These are phyloP conservation scores for Metridium senile DNA, from an alignment of 92 coral and sea anemone genomes.

Conservation along the genomic window DNA sequence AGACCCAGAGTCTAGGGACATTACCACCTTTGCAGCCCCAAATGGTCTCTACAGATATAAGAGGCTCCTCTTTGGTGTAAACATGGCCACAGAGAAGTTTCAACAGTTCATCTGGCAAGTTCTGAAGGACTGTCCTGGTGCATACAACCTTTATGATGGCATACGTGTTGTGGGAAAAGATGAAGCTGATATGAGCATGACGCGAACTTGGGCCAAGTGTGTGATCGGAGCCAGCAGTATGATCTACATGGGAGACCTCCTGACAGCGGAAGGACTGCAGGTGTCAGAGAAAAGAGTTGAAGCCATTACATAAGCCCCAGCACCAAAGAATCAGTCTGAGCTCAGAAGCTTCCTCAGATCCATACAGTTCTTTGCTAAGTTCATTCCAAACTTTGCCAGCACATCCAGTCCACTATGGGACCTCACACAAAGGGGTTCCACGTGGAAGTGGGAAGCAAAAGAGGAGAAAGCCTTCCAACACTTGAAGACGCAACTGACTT, in stretches of 20 bases:
- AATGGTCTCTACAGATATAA: conserved; percentile 50
- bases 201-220: conserved; percentile 48
- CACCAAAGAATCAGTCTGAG: conserved; percentile 42
- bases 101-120: conserved; percentile 34
- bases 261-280: not conserved
- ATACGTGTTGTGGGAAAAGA: conserved; percentile 28
- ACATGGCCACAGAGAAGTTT: conserved; percentile 45
- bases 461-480: conserved; percentile 43
- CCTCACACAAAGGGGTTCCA: conserved; percentile 27
- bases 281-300: conserved; percentile 1
- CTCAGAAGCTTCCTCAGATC: conserved; percentile 58
- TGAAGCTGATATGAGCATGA: conserved; percentile 56
- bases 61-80: conserved; percentile 45
- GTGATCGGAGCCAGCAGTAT: conserved; percentile 38
- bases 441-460: conserved; percentile 29
- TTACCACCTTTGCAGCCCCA: conserved; percentile 42
- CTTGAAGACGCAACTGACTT: conserved; percentile 34
- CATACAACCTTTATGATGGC: conserved; percentile 39
- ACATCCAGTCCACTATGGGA: conserved; percentile 61
- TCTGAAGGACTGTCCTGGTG: conserved; percentile 52
- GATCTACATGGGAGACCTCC: conserved; percentile 18
- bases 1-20: conserved; percentile 41
- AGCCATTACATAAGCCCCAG: not conserved
- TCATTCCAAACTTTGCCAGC: conserved; percentile 63
- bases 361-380: conserved; percentile 57